Evolutionary conservation across 2,797 vertebrate species (phyloP).

Genomic region (Xiphorhynchus erythropygius): DNA sequence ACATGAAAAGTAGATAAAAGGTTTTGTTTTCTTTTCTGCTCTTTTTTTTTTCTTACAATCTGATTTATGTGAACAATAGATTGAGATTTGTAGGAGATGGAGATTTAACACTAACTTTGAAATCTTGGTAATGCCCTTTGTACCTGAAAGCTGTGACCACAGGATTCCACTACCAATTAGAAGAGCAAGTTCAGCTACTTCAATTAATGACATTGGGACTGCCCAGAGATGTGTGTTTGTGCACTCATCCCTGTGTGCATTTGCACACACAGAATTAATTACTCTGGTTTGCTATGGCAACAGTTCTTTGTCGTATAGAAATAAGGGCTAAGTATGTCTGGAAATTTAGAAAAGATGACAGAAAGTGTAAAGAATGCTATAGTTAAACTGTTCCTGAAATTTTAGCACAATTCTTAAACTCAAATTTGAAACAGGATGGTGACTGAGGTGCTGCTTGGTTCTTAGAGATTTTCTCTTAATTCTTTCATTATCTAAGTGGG

Average conservation of each 20-base stretch:
- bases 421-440: not conserved
- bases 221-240: not conserved
- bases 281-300: conserved; percentile 60
- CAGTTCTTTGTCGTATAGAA: not conserved
- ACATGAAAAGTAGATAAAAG: not conserved
- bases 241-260: not conserved
- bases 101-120: not conserved
- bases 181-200: conserved; percentile 33
- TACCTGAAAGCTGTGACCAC: not conserved
- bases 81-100: not conserved
- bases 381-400: conserved; percentile 37
- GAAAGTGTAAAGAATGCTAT: conserved; percentile 13
- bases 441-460: not conserved
- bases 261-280: conserved; percentile 9
- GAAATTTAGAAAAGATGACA: not conserved
- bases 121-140: conserved; percentile 9
- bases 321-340: not conserved
- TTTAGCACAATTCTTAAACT: not conserved
- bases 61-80: not conserved
- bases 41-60: not conserved
- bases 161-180: conserved; percentile 47
- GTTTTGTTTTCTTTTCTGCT: not conserved
- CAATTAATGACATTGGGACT: not conserved
- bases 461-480: not conserved
- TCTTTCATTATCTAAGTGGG: not conserved